Evolutionary conservation across 2,888 invertebrate genomes (phyloP).

Genomic region (Platycheirus rosarum): DNA sequence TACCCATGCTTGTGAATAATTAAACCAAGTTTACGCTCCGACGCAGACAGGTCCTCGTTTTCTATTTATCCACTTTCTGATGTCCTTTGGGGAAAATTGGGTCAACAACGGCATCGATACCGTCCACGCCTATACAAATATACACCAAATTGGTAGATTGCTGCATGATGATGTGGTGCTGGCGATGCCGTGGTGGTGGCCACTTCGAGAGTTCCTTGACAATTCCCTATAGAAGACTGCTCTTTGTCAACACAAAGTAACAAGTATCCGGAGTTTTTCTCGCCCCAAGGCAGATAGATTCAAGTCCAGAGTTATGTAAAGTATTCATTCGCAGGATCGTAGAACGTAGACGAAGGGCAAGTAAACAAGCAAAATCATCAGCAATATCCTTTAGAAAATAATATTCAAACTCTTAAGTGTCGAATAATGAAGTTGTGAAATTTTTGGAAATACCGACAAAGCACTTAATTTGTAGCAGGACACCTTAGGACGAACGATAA

Average conservation of each 20-base stretch:
- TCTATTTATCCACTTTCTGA: conserved; percentile 22
- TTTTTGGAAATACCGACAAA: conserved; percentile 48
- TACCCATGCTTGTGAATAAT: conserved; percentile 44
- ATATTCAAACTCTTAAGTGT: conserved; percentile 45
- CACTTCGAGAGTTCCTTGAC: conserved; percentile 1
- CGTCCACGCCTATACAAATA: not conserved
- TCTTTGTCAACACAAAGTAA: conserved; percentile 25
- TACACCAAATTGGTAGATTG: no score
- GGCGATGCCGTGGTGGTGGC: not conserved
- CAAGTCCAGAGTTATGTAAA: conserved; percentile 15
- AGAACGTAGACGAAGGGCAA: not conserved
- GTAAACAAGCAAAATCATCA: conserved; percentile 4
- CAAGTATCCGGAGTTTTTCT: conserved; percentile 13
- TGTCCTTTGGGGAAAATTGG: conserved; percentile 34
- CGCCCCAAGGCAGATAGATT: conserved; percentile 4
- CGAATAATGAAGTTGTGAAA: conserved; percentile 52
- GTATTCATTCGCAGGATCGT: conserved; percentile 1
- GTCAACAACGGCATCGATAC: conserved; percentile 41
- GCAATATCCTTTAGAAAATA: conserved; percentile 37
- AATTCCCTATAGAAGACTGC: conserved; percentile 19
- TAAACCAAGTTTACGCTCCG: conserved; percentile 41
- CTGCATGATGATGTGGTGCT: no score
- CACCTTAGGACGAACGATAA: conserved; percentile 31
- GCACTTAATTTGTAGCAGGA: conserved; percentile 58
- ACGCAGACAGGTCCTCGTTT: conserved; percentile 28